phyloP scores from a whole-genome alignment of 2,797 vertebrate genomes.

The Leptatherina wallacei region DNA sequence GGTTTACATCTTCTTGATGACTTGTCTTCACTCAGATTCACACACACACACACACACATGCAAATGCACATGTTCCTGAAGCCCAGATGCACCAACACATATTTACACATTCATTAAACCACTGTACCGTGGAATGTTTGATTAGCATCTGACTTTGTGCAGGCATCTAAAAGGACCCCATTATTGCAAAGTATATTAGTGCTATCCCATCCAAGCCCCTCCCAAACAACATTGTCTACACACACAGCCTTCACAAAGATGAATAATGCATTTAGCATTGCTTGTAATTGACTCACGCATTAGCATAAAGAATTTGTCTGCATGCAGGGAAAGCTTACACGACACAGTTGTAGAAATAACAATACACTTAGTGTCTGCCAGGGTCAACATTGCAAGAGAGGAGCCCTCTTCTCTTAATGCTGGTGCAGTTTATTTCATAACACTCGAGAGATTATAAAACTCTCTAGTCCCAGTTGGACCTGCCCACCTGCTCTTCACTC shows the following conservation, averaged over 20 bases:
- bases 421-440: conserved; percentile 43
- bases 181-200: conserved; percentile 17
- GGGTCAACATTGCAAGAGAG: conserved; percentile 30
- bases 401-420: conserved; percentile 17
- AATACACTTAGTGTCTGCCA: conserved; percentile 30
- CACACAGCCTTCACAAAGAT: conserved; percentile 41
- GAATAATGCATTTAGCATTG: conserved; percentile 61
- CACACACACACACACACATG: conserved; percentile 16
- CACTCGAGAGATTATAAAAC: conserved; percentile 42
- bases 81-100: conserved; percentile 19
- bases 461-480: conserved; percentile 12
- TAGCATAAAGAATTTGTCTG: conserved; percentile 62
- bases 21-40: neutral
- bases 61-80: too few species aligned
- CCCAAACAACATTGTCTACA: conserved; percentile 4
- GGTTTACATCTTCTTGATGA: conserved; percentile 27
- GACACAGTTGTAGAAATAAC: conserved; percentile 42
- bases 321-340: conserved; percentile 34
- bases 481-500: conserved; percentile 38
- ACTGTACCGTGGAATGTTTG: conserved; percentile 53
- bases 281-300: conserved; percentile 55
- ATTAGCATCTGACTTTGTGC: conserved; percentile 27
- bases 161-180: conserved; percentile 9
- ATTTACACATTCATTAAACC: conserved; percentile 61
- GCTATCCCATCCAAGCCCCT: conserved; percentile 8